Evolutionary conservation across 2,888 invertebrate species (phyloP).

Genomic region (Coelogynopora nodosa): DNA sequence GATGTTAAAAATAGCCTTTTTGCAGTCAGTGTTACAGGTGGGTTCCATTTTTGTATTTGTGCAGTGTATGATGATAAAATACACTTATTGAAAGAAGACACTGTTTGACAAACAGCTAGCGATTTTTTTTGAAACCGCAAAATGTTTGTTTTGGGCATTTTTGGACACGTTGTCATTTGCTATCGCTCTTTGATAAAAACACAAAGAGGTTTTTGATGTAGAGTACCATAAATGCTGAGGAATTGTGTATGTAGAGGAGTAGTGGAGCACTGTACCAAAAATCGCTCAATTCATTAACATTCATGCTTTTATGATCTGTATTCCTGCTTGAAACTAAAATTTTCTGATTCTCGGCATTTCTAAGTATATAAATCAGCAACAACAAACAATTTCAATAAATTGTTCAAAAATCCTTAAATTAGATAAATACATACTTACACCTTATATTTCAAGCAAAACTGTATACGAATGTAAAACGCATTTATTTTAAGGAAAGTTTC

Average conservation of each 20-base stretch:
- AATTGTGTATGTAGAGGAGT: background rate
- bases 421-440: too few species aligned
- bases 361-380: background rate
- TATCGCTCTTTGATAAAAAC: constrained; percentile 17
- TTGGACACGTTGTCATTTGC: constrained; percentile 7
- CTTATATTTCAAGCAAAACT: too few species aligned
- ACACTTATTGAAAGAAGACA: constrained; percentile 2
- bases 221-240: background rate
- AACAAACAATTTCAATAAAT: background rate
- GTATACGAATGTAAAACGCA: too few species aligned
- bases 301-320: background rate
- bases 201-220: constrained; percentile 2
- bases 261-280: background rate
- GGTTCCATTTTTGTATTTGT: constrained; percentile 16
- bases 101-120: background rate
- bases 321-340: background rate
- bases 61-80: background rate
- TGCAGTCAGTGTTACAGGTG: background rate
- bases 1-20: background rate
- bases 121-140: constrained; percentile 15
- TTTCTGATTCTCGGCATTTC: background rate
- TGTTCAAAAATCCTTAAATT: background rate
- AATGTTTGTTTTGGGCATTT: constrained; percentile 9
- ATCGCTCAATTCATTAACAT: background rate
- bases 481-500: too few species aligned